These are phyloP conservation scores for Cygnus buccinator DNA, from an alignment of 2,113 vertebrate species.

Conservation along the genomic window DNA sequence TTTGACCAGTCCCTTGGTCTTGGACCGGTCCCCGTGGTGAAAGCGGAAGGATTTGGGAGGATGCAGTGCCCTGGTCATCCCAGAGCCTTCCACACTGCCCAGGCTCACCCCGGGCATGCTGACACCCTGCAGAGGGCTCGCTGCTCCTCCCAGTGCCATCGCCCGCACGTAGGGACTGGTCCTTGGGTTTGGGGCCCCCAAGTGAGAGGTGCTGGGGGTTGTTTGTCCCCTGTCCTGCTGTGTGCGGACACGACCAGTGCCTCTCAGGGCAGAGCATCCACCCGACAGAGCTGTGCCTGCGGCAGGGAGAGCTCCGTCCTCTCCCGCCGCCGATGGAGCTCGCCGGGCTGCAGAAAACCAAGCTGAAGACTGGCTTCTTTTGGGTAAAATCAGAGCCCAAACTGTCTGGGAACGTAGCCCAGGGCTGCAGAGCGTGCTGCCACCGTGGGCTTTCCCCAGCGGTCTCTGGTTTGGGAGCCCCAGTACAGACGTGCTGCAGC, in stretches of 20 bases:
- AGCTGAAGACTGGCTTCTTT: neutral
- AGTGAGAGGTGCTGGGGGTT: neutral
- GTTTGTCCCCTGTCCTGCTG: neutral
- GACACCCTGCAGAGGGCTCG: too few species aligned
- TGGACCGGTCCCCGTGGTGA: fast-evolving
- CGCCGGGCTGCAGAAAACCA: neutral
- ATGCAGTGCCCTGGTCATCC: fast-evolving
- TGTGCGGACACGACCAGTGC: too few species aligned
- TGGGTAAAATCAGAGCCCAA: neutral
- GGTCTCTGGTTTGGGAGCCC: neutral
- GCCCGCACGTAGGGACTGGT: too few species aligned
- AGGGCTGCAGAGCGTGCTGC: neutral
- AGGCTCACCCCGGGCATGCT: neutral
- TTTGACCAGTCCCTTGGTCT: neutral
- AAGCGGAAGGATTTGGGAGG: neutral
- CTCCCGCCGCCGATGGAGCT: neutral
- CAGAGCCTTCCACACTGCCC: fast-evolving
- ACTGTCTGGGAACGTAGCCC: neutral
- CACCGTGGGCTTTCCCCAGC: too few species aligned
- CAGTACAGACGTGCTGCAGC: neutral
- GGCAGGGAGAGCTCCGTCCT: neutral
- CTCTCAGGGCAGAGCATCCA: neutral
- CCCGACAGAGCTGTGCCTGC: neutral
- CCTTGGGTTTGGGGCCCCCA: neutral
- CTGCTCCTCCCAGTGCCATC: neutral